A percentile compares a stretch with the other conserved stretches of the same genome.
These are phyloP conservation scores for Genyomyrus donnyi DNA, from an alignment of 2,113 vertebrate species.

Conservation along the genomic window DNA sequence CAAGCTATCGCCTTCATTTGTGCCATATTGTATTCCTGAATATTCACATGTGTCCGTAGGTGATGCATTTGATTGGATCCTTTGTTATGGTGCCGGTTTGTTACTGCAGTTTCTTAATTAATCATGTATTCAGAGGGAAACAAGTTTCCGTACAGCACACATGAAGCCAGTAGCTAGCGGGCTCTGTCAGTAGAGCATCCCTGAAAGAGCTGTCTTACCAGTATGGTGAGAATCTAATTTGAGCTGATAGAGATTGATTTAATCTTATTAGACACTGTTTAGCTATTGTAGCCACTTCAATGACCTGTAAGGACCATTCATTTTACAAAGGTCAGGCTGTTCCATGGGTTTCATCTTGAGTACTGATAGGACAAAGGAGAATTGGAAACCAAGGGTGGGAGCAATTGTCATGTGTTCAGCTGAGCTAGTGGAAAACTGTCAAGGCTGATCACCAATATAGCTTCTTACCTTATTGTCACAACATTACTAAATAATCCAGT, in stretches of 20 bases:
- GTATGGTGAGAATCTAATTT: neutral
- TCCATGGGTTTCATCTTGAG: neutral
- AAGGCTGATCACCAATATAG: neutral
- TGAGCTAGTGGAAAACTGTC: neutral
- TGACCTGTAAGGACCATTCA: neutral
- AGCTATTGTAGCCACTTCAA: neutral
- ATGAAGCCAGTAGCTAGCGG: neutral
- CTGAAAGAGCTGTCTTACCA: neutral
- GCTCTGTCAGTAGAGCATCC: neutral
- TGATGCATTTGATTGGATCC: conserved; percentile 17
- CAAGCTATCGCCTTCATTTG: neutral
- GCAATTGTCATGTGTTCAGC: neutral
- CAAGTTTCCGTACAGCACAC: neutral
- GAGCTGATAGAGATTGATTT: neutral
- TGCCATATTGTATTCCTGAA: neutral
- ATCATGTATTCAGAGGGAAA: neutral
- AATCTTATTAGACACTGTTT: neutral
- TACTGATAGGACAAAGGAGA: neutral
- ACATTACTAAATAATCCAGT: neutral
- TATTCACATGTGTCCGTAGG: conserved; percentile 20
- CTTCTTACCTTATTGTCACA: neutral
- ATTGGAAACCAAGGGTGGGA: neutral
- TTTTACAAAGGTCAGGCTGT: neutral
- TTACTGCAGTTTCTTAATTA: neutral
- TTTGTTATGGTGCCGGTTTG: neutral